Evolutionary conservation across 1,140 invertebrate genomes (phyloP).

Genomic region (Mercenaria mercenaria): DNA sequence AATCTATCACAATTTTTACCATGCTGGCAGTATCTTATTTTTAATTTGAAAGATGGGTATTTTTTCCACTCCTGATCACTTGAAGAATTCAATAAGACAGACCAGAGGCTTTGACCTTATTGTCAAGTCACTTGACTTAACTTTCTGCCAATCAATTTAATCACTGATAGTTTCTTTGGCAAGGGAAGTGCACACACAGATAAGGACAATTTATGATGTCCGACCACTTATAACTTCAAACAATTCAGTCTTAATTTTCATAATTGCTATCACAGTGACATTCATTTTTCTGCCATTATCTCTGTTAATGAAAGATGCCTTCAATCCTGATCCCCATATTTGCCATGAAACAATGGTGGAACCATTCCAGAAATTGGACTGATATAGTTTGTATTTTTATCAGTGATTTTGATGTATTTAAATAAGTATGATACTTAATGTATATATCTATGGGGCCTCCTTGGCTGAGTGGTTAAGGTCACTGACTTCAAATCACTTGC

Average conservation of each 20-base stretch:
- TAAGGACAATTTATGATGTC: constrained; percentile 25
- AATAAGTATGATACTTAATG: too few relatives aligned
- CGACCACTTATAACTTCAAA: constrained; percentile 38
- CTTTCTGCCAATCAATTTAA: constrained; percentile 21
- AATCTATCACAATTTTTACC: too few relatives aligned
- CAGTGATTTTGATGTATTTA: too few relatives aligned
- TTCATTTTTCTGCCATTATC: constrained; percentile 9
- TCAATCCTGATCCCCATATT: background rate
- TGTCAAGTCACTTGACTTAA: background rate
- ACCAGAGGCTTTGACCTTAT: background rate
- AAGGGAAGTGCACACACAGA: background rate
- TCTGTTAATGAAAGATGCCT: background rate
- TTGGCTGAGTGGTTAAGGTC: too few relatives aligned
- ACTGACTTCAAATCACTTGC: too few relatives aligned
- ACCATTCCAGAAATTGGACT: too few relatives aligned
- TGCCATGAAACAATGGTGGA: background rate
- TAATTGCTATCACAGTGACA: constrained; percentile 8
- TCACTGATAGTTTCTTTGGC: background rate
- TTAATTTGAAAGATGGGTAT: too few relatives aligned
- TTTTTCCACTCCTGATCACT: background rate
- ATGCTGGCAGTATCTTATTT: too few relatives aligned
- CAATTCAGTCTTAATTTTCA: background rate
- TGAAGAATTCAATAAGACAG: too few relatives aligned
- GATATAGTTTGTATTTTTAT: too few relatives aligned
- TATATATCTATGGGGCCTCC: too few relatives aligned